A percentile compares a stretch with the other conserved stretches of the same genome.
Conservation (phyloP, 2,113 vertebrate species). For the Laticauda colubrina region DNA sequence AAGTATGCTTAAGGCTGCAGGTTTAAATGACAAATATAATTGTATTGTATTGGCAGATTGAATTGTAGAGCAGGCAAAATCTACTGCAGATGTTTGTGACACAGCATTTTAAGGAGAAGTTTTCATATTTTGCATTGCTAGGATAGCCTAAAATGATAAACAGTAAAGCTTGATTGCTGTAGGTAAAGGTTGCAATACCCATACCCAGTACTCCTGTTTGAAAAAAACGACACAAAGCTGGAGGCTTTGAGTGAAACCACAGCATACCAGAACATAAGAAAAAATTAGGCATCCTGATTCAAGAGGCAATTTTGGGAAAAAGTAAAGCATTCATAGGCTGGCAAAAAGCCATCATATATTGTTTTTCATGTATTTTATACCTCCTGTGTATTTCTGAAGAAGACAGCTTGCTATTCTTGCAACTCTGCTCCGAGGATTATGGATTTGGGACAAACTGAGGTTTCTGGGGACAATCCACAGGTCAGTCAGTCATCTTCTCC, state of each 20-base stretch:
- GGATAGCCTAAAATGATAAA: neutral
- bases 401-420: neutral
- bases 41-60: neutral
- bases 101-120: neutral
- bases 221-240: neutral
- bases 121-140: neutral
- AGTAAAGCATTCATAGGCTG: neutral
- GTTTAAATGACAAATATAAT: neutral
- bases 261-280: neutral
- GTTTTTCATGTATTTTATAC: neutral
- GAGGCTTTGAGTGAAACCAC: neutral
- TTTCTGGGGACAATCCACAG: neutral
- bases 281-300: neutral
- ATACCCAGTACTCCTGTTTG: neutral
- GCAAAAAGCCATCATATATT: neutral
- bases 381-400: neutral
- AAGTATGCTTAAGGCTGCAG: neutral
- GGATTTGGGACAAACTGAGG: neutral
- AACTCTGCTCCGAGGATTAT: neutral
- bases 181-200: neutral
- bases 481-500: neutral
- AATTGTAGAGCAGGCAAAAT: neutral
- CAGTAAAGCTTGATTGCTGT: neutral
- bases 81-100: neutral
- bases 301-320: neutral